Conservation (phyloP, 1,140 invertebrate genomes). For the Tetragnatha versicolor region DNA sequence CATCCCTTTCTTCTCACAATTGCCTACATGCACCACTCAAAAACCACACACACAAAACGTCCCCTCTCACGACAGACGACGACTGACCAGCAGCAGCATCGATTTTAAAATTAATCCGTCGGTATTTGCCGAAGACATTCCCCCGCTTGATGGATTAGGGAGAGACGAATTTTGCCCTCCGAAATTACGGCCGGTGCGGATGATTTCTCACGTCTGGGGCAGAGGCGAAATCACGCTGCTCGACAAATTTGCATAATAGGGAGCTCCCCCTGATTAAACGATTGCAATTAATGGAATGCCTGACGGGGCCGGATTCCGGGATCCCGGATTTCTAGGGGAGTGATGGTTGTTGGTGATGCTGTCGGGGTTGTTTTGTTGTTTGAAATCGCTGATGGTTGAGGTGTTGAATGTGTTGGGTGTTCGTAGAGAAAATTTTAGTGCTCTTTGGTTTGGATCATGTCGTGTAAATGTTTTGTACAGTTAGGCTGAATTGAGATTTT, state of each 20-base stretch:
- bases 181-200: constrained; percentile 40
- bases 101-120: constrained; percentile 51
- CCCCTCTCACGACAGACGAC: no score
- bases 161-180: constrained; percentile 32
- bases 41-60: no score
- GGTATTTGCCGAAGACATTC: constrained; percentile 35
- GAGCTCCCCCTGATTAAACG: constrained; percentile 31
- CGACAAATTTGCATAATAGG: constrained; percentile 41
- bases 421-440: no score
- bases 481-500: no score
- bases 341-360: constrained; percentile 4
- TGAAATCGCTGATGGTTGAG: not conserved
- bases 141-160: constrained; percentile 35
- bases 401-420: not conserved
- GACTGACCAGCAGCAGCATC: no score
- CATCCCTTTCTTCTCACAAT: no score
- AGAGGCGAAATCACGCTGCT: constrained; percentile 12
- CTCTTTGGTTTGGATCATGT: no score
- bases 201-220: constrained; percentile 46
- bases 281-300: constrained; percentile 45
- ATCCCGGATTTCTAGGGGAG: constrained; percentile 6
- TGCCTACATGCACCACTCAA: no score
- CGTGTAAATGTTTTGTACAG: no score
- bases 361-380: not conserved
- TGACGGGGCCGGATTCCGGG: not conserved